Evolutionary conservation across 2,797 vertebrate species (phyloP), one percentile per base, ranked within the genome.

Genomic region (Protonibea diacanthus): DNA sequence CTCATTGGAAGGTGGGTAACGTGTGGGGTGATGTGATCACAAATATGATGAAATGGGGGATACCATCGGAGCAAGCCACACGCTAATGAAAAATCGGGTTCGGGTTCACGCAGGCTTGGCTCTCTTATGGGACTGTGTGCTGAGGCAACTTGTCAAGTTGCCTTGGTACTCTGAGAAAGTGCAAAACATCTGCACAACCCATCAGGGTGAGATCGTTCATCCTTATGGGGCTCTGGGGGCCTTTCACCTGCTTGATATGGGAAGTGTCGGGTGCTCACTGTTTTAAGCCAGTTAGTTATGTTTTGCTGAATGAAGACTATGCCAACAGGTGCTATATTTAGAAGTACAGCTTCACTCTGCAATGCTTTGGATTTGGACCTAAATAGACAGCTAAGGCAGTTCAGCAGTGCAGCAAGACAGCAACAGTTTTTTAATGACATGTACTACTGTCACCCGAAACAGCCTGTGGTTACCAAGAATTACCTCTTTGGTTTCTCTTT

Each of bases 1-100:
- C 48, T 84, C 58, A 25, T 29, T 66, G 52, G 42, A 69, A 74
- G 69, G 61, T 8, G 5, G 71, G 83, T 82, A 79, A 84, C 53
- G 49, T 74, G 55, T 52, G n/a, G 40, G 14, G 42, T 52, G 70
- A 80, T 82, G 80, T 69, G 52, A 78, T 80, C 61, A 38, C 72
- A 64, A 71, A 63, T 20, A n/a, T 69, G 72, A 86, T 75, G 49
- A 81, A 86, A 38, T 38, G 18, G 40, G 53, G 15, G 29, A 66
- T 21, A 23, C 9, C 15, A 56, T 44, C 48, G 58, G 42, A 79
- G 58, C 13, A 51, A 61, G 76, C 27, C 33, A 29, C 76, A 38
- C 27, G 44, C 57, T 57, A 59, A 68, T 71, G 45, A 77, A 63
- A 80, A 70, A 38, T 8, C 49, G 23, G 18, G 48, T 51, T 61